Evolutionary conservation across 1,140 invertebrate genomes (phyloP).

Genomic region (Trichonephila clavata): DNA sequence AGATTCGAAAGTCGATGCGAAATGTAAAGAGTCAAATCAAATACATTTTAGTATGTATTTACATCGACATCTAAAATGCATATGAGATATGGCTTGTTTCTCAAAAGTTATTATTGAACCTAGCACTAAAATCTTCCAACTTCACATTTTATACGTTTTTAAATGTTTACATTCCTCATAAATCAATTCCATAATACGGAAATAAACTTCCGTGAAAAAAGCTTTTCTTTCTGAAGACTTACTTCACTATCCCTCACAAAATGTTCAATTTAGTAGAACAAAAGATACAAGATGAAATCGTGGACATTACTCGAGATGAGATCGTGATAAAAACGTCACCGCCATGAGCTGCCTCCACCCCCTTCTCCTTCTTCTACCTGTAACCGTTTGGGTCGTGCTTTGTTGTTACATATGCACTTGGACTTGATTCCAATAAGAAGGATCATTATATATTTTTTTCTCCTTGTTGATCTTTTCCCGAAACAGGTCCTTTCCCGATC

Average conservation of each 20-base stretch:
- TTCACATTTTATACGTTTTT: too few relatives aligned
- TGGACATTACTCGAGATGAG: slow-evolving; percentile 9
- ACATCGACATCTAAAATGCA: too few relatives aligned
- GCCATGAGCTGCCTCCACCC: too few relatives aligned
- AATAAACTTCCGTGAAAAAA: too few relatives aligned
- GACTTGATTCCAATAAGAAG: slow-evolving; percentile 11
- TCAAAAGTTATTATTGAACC: too few relatives aligned
- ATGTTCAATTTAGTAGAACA: background rate
- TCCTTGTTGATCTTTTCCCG: background rate
- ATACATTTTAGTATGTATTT: too few relatives aligned
- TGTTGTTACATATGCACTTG: background rate
- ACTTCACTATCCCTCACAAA: background rate
- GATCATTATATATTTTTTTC: background rate
- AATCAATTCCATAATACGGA: too few relatives aligned
- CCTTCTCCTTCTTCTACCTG: background rate
- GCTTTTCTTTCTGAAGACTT: background rate
- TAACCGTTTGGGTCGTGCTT: background rate
- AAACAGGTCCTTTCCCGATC: background rate
- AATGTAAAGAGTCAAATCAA: too few relatives aligned
- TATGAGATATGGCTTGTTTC: too few relatives aligned
- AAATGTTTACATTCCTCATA: too few relatives aligned
- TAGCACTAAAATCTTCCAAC: too few relatives aligned
- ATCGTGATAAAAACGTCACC: background rate
- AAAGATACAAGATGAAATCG: background rate
- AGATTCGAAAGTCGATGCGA: too few relatives aligned